A percentile compares a stretch with the other conserved stretches of the same genome.
Conservation (phyloP, 2,797 vertebrate genomes). For the Podarcis lilfordi region DNA sequence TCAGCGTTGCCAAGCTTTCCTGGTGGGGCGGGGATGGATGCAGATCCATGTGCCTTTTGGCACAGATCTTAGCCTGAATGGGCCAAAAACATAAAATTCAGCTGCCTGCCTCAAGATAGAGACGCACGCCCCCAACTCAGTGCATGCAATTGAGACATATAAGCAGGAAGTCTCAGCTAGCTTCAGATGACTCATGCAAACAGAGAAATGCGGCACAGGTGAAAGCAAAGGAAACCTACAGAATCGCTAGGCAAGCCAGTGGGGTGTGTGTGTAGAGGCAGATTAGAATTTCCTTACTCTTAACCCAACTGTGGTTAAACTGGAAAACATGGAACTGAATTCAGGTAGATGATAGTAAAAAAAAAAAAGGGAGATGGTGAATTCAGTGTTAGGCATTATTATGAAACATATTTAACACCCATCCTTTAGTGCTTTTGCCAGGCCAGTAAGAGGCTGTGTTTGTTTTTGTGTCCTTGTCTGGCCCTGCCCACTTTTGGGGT, state of each 20-base stretch:
- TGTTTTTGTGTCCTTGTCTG: background rate
- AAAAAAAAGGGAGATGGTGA: background rate
- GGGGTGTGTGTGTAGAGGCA: too few relatives aligned
- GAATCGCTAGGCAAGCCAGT: too few relatives aligned
- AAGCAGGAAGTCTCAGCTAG: background rate
- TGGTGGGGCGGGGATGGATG: background rate
- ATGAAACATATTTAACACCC: too few relatives aligned
- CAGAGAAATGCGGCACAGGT: background rate
- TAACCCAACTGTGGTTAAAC: background rate
- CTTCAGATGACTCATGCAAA: background rate
- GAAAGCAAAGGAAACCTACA: background rate
- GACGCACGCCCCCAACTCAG: background rate
- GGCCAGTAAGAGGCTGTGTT: background rate
- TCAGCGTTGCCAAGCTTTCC: background rate
- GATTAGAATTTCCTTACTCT: background rate
- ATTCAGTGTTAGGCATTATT: background rate
- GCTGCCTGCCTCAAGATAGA: background rate
- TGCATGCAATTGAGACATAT: background rate
- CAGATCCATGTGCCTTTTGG: too few relatives aligned
- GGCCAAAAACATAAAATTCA: background rate
- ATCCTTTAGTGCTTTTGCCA: too few relatives aligned
- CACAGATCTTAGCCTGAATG: background rate
- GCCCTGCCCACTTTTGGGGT: background rate
- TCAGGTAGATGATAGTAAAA: background rate
- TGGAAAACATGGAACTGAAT: background rate